A percentile compares a stretch with the other conserved stretches of the same genome.
Evolutionary conservation across 92 coral and sea anemone species (phyloP).

Genomic region (Montipora capitata): DNA sequence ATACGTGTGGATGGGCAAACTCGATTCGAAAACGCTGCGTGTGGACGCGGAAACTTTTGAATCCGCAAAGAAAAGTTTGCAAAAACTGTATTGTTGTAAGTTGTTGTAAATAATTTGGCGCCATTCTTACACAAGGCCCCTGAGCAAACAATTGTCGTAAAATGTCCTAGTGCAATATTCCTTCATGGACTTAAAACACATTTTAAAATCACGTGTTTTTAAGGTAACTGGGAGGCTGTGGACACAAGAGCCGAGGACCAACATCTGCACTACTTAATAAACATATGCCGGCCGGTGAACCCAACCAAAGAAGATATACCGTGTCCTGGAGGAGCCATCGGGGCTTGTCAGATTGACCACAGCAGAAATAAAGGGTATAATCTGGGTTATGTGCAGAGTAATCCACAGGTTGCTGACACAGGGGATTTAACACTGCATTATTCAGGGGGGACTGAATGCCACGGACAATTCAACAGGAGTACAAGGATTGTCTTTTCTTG

Average conservation of each 20-base stretch:
- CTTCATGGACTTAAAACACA: too few relatives aligned
- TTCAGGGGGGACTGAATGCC: constrained; percentile 91
- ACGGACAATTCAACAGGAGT: constrained; percentile 83
- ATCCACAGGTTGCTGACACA: constrained; percentile 67
- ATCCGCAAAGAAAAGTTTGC: too few relatives aligned
- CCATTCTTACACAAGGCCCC: too few relatives aligned
- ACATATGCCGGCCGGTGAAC: constrained; percentile 86
- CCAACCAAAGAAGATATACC: constrained; percentile 26
- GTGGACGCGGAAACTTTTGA: too few relatives aligned
- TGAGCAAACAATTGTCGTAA: too few relatives aligned
- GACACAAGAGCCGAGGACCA: constrained; percentile 80
- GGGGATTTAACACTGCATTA: constrained; percentile 83
- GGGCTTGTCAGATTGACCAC: constrained; percentile 92
- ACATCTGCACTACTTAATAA: constrained; percentile 93
- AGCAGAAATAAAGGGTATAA: constrained; percentile 63
- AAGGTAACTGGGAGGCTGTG: constrained; percentile 99
- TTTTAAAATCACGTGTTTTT: background rate
- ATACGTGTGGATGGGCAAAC: too few relatives aligned
- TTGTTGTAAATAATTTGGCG: too few relatives aligned
- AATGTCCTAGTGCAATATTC: too few relatives aligned
- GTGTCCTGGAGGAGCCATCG: constrained; percentile 86
- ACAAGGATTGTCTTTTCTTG: constrained; percentile 90
- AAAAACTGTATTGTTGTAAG: too few relatives aligned
- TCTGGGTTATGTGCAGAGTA: constrained; percentile 86
- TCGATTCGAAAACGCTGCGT: too few relatives aligned